Conservation (phyloP, 2,113 vertebrate genomes). For the Pachypanchax playfairii region DNA sequence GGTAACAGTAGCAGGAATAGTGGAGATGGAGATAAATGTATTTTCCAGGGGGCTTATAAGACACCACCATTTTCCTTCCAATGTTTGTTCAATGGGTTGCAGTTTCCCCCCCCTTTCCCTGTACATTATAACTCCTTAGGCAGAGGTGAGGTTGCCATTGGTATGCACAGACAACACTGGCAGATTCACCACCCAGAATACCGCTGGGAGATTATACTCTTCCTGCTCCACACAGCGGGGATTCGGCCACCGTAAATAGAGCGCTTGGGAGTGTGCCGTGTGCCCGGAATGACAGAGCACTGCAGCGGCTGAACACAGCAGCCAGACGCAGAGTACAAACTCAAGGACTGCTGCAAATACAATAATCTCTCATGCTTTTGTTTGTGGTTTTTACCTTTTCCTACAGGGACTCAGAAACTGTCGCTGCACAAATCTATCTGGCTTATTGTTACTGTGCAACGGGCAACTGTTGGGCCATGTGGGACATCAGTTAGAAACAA, state of each 20-base stretch:
- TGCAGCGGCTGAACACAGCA: slow-evolving; percentile 24
- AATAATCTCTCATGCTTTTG: slow-evolving; percentile 60
- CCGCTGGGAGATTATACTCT: slow-evolving; percentile 74
- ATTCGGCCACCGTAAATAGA: slow-evolving; percentile 68
- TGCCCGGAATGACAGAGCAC: slow-evolving; percentile 63
- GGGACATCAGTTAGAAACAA: slow-evolving; percentile 40
- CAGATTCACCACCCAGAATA: slow-evolving; percentile 68
- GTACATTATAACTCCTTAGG: slow-evolving; percentile 54
- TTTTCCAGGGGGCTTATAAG: slow-evolving; percentile 35
- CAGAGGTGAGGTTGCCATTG: slow-evolving; percentile 70
- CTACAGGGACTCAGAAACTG: slow-evolving; percentile 34
- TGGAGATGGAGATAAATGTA: slow-evolving; percentile 26
- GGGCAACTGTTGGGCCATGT: slow-evolving; percentile 29
- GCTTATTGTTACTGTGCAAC: slow-evolving; percentile 48
- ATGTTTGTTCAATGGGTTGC: neutral
- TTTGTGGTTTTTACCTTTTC: slow-evolving; percentile 42
- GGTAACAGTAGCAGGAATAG: slow-evolving; percentile 13
- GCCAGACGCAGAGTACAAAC: slow-evolving; percentile 40
- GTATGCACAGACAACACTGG: slow-evolving; percentile 62
- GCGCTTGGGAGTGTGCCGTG: slow-evolving; percentile 62
- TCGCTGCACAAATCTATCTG: slow-evolving; percentile 45
- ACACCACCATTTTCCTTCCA: slow-evolving; percentile 19
- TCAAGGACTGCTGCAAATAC: slow-evolving; percentile 65
- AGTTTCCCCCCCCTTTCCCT: slow-evolving; percentile 6
- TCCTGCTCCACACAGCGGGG: slow-evolving; percentile 65